phyloP scores from a whole-genome alignment of 2,113 vertebrate species.

The Sceloporus tristichus region DNA sequence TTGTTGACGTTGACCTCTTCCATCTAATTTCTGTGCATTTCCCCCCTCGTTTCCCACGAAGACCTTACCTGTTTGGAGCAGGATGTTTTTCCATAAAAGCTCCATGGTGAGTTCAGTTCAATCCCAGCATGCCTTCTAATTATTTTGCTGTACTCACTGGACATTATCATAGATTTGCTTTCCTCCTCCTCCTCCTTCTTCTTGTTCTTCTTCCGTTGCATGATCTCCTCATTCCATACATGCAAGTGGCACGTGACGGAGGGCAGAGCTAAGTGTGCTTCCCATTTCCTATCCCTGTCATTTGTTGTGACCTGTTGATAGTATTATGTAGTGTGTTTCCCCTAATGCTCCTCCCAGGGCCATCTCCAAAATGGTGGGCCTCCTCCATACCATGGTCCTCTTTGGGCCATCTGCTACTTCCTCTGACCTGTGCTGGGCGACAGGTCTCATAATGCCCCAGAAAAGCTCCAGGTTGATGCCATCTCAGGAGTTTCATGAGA shows the following conservation, averaged over 20 bases:
- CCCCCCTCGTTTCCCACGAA: slow-evolving; percentile 83
- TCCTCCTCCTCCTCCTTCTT: not conserved
- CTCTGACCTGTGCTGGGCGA: too few species aligned
- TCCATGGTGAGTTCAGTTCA: slow-evolving; percentile 98
- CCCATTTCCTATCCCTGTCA: not conserved
- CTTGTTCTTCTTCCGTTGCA: not conserved
- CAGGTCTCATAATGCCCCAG: not conserved
- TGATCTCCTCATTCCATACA: not conserved
- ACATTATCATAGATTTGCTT: slow-evolving; percentile 58
- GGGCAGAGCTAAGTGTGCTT: not conserved
- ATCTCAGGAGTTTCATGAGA: not conserved
- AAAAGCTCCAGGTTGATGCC: too few species aligned
- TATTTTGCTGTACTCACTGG: slow-evolving; percentile 77
- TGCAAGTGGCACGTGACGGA: not conserved
- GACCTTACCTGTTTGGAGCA: slow-evolving; percentile 99
- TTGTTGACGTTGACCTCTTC: slow-evolving; percentile 87
- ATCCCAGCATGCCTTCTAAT: slow-evolving; percentile 87
- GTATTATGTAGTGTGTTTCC: not conserved
- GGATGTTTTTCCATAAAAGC: slow-evolving; percentile 99
- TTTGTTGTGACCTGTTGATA: not conserved
- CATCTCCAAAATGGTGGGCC: not conserved
- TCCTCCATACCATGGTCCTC: not conserved
- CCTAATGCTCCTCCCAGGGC: not conserved
- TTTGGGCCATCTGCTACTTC: too few species aligned
- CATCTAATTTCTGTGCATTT: slow-evolving; percentile 95